Conservation (phyloP, 2,797 vertebrate genomes). For the Dendrocincla fuliginosa region DNA sequence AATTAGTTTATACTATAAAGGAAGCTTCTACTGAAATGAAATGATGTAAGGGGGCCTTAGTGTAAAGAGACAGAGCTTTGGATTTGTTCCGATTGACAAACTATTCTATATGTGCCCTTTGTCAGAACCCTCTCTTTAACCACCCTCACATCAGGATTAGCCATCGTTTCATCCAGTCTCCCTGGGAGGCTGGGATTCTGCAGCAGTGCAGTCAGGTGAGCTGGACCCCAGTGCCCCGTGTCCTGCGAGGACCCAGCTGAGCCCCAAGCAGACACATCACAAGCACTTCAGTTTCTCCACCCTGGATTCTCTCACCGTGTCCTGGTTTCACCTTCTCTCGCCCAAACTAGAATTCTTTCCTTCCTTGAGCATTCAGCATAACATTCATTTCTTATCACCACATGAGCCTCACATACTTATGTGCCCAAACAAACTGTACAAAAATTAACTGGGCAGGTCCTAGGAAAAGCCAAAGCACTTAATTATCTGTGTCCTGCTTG, state of each 20-base stretch:
- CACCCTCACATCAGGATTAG: not conserved
- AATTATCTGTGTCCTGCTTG: not conserved
- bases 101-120: not conserved
- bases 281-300: not conserved
- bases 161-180: rapidly evolving
- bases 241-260: not conserved
- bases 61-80: rapidly evolving
- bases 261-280: not conserved
- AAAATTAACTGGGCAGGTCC: slow-evolving; percentile 9
- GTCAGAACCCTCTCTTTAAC: not conserved
- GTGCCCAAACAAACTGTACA: not conserved
- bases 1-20: not conserved
- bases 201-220: not conserved
- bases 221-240: not conserved
- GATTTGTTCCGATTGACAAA: not conserved
- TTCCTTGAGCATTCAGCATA: not conserved
- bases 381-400: slow-evolving; percentile 37
- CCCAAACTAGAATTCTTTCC: slow-evolving; percentile 10
- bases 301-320: not conserved
- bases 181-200: not conserved
- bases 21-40: not conserved
- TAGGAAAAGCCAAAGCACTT: not conserved
- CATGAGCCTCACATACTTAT: not conserved
- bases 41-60: not conserved
- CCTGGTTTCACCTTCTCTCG: not conserved